Conservation (phyloP, 1,140 invertebrate genomes). For the Drosophila melanica region DNA sequence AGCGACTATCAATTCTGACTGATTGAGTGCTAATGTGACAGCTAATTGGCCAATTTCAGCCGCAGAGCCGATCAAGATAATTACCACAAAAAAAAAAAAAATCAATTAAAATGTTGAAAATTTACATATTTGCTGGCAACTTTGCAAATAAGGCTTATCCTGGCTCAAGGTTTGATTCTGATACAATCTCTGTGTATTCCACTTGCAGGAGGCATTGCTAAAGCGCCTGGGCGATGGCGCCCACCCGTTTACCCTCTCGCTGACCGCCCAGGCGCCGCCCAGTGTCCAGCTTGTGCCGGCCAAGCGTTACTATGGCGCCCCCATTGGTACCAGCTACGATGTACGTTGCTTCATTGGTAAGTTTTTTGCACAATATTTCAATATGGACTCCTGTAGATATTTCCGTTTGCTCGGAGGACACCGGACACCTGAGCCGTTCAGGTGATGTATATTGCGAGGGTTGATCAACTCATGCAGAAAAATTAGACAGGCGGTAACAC, state of each 20-base stretch:
- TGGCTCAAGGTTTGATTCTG: background rate
- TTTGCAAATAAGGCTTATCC: conserved; percentile 14
- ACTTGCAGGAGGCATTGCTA: conserved; percentile 90
- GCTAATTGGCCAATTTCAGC: background rate
- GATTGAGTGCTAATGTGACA: background rate
- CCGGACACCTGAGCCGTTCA: conserved; percentile 2
- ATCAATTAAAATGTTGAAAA: conserved; percentile 57
- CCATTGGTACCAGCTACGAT: conserved; percentile 95
- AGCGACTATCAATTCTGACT: background rate
- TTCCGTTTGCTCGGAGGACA: conserved; percentile 2
- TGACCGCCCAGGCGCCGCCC: conserved; percentile 92
- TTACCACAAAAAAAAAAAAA: conserved; percentile 31
- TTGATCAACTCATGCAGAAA: background rate
- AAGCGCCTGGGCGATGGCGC: conserved; percentile 91
- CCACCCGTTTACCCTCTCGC: conserved; percentile 91
- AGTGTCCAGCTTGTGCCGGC: conserved; percentile 95
- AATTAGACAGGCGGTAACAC: background rate
- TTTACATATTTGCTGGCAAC: conserved; percentile 14
- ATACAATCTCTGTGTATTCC: background rate
- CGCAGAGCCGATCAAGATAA: background rate
- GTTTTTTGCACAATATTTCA: conserved; percentile 29
- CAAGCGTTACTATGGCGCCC: conserved; percentile 94
- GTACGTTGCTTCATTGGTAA: conserved; percentile 84
- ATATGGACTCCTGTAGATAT: conserved; percentile 3
- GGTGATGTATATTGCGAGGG: background rate